Conservation (phyloP, 2,797 vertebrate genomes). For the Hoplostethus atlanticus region DNA sequence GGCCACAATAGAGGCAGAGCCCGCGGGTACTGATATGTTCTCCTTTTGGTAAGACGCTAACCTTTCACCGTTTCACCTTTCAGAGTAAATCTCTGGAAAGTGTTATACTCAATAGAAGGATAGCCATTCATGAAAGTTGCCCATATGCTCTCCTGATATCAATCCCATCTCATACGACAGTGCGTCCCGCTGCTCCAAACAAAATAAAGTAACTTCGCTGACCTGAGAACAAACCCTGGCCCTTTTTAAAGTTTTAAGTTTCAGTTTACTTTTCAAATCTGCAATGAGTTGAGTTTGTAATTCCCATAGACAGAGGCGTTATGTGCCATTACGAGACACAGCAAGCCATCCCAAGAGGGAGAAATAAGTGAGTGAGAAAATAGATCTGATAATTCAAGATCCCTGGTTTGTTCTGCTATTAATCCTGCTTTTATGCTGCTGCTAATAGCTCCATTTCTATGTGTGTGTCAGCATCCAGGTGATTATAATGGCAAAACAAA, state of each 20-base stretch:
- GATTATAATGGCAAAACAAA: conserved; percentile 51
- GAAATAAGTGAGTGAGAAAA: conserved; percentile 45
- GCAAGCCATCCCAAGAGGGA: conserved; percentile 42
- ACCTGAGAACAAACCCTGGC: not conserved
- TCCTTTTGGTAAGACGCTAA: conserved; percentile 20
- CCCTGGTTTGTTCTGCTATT: conserved; percentile 55
- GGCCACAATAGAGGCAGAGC: conserved; percentile 42
- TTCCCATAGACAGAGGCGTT: conserved; percentile 40
- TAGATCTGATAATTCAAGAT: conserved; percentile 57
- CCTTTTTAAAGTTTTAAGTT: not conserved
- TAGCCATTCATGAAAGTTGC: too few species aligned
- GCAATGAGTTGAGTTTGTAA: conserved; percentile 20
- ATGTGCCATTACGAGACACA: conserved; percentile 35
- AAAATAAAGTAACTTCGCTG: not conserved
- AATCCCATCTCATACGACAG: not conserved
- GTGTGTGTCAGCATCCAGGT: conserved; percentile 44
- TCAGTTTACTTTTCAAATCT: not conserved
- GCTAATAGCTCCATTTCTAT: conserved; percentile 54
- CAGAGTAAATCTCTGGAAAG: not conserved
- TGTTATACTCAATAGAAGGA: not conserved
- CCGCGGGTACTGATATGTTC: conserved; percentile 22
- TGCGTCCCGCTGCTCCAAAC: not conserved
- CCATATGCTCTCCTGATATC: too few species aligned
- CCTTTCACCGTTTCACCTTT: not conserved
- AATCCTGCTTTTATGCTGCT: conserved; percentile 61